Percentiles rank a stretch among this genome's conserved stretches.
phyloP scores from a whole-genome alignment of 2,797 vertebrate genomes.

The Microchirus variegatus region DNA sequence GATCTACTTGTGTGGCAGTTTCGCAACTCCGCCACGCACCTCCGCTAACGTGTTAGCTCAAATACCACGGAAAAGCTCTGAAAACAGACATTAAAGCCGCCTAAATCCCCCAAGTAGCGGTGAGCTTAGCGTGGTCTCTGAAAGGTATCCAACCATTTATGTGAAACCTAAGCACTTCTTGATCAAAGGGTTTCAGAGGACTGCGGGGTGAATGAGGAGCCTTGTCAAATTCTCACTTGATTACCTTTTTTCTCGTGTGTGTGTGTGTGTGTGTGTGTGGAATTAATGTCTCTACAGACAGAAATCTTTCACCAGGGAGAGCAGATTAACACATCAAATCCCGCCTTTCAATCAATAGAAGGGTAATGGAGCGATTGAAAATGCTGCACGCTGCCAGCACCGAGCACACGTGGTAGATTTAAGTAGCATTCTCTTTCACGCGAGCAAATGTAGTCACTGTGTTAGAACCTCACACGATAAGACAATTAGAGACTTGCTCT shows the following conservation, averaged over 20 bases:
- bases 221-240: constrained; percentile 70
- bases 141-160: constrained; percentile 75
- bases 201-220: constrained; percentile 66
- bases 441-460: constrained; percentile 15
- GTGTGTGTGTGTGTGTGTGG: constrained; percentile 25
- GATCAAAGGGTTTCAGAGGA: constrained; percentile 78
- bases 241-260: constrained; percentile 41
- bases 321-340: constrained; percentile 79
- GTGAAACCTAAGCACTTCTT: constrained; percentile 75
- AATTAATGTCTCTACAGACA: constrained; percentile 69
- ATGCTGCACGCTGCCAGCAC: constrained; percentile 28
- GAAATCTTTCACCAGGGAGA: constrained; percentile 69
- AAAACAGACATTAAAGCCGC: constrained; percentile 78
- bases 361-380: constrained; percentile 68
- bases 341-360: constrained; percentile 71
- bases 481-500: not conserved
- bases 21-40: constrained; percentile 49
- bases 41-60: constrained; percentile 72
- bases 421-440: constrained; percentile 29
- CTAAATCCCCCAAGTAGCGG: constrained; percentile 72
- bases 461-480: constrained; percentile 12
- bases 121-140: constrained; percentile 71
- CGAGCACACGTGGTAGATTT: constrained; percentile 24
- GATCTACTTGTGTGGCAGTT: constrained; percentile 70
- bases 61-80: constrained; percentile 71